Base-by-base conservation (phyloP, 2,113 vertebrate genomes). In the Tretioscincus oriximinensis region DNA sequence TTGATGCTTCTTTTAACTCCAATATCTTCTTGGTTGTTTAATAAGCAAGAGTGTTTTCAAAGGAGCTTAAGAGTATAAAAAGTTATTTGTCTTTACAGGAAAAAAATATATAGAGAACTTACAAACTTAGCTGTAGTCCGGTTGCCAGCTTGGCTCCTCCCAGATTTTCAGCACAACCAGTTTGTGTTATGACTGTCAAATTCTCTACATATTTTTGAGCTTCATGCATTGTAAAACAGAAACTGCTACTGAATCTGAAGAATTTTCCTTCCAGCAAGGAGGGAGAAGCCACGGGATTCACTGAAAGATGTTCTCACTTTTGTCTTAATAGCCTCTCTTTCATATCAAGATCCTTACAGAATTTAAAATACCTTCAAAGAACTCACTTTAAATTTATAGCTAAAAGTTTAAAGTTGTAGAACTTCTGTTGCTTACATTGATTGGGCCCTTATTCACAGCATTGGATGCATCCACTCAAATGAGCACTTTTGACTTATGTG, bases 401-500 rank as follows among this genome's bases (percentile, higher is more conserved):
- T 77, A 14, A 77, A n/a, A 28, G 14, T 85, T 67, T 85, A 73
- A 45, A 11, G 65, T 85, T 73, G 45, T 73, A 41, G 45, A 26
- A 28, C 9, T 47, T 3, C 29, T 76, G 64, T 45, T 79, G 49
- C 49, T 67, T 69, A 72, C 85, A 20, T 66, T 88, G 81, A 73
- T 76, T 85, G 76, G 76, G 70, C 70, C 81, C 61, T 77, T 26
- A 21, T 81, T 66, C 81, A 31, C 49, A 35, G 51, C 29, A 14
- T 76, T 64, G 82, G 28, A 41, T 58, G 70, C 76, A 76, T 90
- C 83, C 69, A 73, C 18, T 54, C 16, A 61, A 78, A 31, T 78
- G 76, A 77, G 29, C 82, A 82, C 41, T 89, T 90, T 87, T 87
- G 65, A 81, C 47, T 86, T 84, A 10, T 0, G 7, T 4, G 81